Evolutionary conservation across 2,888 invertebrate genomes (phyloP).

Genomic region (Drosophila kokeensis): DNA sequence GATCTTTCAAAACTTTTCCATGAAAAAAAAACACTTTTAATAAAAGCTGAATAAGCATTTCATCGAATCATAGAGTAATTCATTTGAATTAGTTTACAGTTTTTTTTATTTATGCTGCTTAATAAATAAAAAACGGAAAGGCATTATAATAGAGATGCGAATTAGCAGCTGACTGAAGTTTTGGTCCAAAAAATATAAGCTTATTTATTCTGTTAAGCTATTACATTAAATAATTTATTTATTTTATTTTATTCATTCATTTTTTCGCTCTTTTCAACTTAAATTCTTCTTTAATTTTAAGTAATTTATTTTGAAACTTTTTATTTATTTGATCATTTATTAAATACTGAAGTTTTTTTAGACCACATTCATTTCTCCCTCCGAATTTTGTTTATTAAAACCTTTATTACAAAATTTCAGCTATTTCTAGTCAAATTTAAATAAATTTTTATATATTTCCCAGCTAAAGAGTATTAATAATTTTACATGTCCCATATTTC

Average conservation of each 20-base stretch:
- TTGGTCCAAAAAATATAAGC: background rate
- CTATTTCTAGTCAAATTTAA: background rate
- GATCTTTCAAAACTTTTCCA: background rate
- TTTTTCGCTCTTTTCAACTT: background rate
- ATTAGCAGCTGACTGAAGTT: background rate
- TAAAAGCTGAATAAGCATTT: background rate
- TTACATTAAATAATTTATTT: background rate
- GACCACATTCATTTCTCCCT: background rate
- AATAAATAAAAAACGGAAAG: too few species aligned
- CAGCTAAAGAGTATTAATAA: conserved; percentile 12
- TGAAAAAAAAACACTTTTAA: background rate
- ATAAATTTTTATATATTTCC: background rate
- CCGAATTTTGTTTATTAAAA: background rate
- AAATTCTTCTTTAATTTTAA: background rate
- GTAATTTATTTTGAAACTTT: background rate
- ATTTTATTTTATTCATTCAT: background rate
- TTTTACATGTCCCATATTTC: background rate
- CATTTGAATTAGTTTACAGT: background rate
- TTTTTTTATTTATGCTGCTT: too few species aligned
- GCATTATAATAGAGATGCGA: background rate
- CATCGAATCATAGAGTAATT: background rate
- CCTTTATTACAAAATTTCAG: background rate
- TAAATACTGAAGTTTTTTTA: too few species aligned
- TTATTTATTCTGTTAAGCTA: background rate
- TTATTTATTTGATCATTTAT: background rate